Percentiles rank a stretch among this genome's conserved stretches.
These are phyloP conservation scores for Micromesistius poutassou DNA, from an alignment of 2,797 vertebrate species.

Conservation along the genomic window DNA sequence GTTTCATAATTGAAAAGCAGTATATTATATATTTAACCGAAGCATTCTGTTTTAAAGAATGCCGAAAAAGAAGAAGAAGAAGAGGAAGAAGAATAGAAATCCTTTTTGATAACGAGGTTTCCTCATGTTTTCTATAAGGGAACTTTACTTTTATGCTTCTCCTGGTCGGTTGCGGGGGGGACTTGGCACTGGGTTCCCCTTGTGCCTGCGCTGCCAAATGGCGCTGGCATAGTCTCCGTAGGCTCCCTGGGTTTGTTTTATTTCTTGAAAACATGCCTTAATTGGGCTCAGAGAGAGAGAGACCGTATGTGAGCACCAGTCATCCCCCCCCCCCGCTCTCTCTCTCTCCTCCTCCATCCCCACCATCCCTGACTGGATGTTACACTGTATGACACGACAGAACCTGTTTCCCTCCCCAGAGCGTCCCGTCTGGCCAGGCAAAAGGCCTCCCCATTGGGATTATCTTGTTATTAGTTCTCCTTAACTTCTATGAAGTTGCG, in stretches of 20 bases:
- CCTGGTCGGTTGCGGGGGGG: conserved; percentile 49
- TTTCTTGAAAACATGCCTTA: not conserved
- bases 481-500: conserved; percentile 99
- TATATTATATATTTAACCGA: conserved; percentile 65
- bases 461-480: conserved; percentile 73
- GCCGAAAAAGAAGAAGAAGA: conserved; percentile 37
- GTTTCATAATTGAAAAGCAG: conserved; percentile 71
- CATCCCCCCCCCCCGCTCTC: not conserved
- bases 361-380: conserved; percentile 13
- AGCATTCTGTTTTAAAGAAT: conserved; percentile 82
- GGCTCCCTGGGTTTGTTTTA: not conserved
- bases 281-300: not conserved
- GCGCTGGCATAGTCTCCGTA: not conserved
- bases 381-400: conserved; percentile 6
- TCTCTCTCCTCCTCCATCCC: not conserved
- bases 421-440: conserved; percentile 64
- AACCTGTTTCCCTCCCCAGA: conserved; percentile 60
- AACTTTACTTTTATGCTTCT: conserved; percentile 62
- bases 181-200: conserved; percentile 43
- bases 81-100: conserved; percentile 9
- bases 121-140: conserved; percentile 70
- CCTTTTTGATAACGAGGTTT: conserved; percentile 68
- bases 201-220: not conserved
- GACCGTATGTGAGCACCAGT: not conserved
- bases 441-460: conserved; percentile 79